Conservation (phyloP, 1,140 invertebrate genomes). For the Macrobrachium nipponense region DNA sequence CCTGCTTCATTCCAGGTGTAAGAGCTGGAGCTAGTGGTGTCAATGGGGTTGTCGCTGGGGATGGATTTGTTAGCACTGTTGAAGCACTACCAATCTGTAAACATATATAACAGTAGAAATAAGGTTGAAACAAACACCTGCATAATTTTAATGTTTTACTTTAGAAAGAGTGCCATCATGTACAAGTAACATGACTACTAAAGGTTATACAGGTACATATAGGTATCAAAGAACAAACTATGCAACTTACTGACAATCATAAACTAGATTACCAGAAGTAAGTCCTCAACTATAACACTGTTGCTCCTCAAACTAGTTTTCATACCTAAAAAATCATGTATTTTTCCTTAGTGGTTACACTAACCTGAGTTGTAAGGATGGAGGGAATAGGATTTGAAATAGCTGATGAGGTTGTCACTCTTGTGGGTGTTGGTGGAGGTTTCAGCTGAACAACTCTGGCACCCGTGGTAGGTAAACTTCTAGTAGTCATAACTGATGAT, state of each 20-base stretch:
- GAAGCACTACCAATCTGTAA: constrained; percentile 32
- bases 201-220: too few species aligned
- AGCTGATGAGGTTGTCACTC: constrained; percentile 20
- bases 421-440: not conserved
- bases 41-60: constrained; percentile 24
- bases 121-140: not conserved
- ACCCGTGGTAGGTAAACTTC: not conserved
- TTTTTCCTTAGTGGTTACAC: not conserved
- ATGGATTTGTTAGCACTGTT: constrained; percentile 17
- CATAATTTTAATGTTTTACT: too few species aligned
- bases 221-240: too few species aligned
- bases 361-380: constrained; percentile 43
- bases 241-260: too few species aligned
- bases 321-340: too few species aligned
- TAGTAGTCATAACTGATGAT: not conserved
- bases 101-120: not conserved
- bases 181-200: too few species aligned
- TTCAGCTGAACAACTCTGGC: constrained; percentile 50
- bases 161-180: too few species aligned
- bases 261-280: too few species aligned
- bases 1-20: constrained; percentile 53
- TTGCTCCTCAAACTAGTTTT: too few species aligned
- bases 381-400: constrained; percentile 27
- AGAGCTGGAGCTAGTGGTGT: constrained; percentile 50
- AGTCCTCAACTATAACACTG: too few species aligned